Evolutionary conservation across 2,797 vertebrate species (phyloP).

Genomic region (Lacerta viridis): DNA sequence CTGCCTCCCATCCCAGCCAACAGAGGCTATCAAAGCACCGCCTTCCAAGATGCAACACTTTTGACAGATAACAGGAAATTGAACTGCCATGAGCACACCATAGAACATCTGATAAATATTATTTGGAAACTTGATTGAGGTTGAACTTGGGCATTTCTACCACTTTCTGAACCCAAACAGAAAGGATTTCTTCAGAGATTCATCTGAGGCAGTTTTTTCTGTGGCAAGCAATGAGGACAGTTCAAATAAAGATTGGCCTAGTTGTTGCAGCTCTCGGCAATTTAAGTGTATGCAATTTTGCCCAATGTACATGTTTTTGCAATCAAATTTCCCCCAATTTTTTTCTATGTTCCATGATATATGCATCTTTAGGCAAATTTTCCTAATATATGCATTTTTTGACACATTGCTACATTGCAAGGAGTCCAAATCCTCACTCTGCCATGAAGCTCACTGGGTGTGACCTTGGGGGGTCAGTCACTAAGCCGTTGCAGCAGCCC

Average conservation of each 20-base stretch:
- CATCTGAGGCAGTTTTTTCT: slow-evolving; percentile 66
- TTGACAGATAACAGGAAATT: slow-evolving; percentile 88
- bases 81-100: slow-evolving; percentile 83
- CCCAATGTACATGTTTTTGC: too few species aligned
- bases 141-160: slow-evolving; percentile 79
- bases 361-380: too few species aligned
- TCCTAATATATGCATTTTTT: too few species aligned
- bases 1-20: slow-evolving; percentile 57
- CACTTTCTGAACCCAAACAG: slow-evolving; percentile 59
- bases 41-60: slow-evolving; percentile 60
- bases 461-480: too few species aligned
- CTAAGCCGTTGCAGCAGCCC: too few species aligned
- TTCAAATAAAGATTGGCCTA: slow-evolving; percentile 67
- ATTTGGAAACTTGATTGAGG: slow-evolving; percentile 83
- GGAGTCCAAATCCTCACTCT: too few species aligned
- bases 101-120: slow-evolving; percentile 90
- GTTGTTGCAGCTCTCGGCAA: slow-evolving; percentile 12
- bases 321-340: too few species aligned
- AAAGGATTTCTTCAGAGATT: slow-evolving; percentile 64
- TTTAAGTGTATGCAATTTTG: neutral
- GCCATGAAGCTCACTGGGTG: too few species aligned
- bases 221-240: slow-evolving; percentile 63
- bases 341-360: too few species aligned
- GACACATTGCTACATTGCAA: too few species aligned
- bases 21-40: slow-evolving; percentile 28